Evolutionary conservation across 2,797 vertebrate genomes (phyloP).

Genomic region (Myiothlypis coronata): DNA sequence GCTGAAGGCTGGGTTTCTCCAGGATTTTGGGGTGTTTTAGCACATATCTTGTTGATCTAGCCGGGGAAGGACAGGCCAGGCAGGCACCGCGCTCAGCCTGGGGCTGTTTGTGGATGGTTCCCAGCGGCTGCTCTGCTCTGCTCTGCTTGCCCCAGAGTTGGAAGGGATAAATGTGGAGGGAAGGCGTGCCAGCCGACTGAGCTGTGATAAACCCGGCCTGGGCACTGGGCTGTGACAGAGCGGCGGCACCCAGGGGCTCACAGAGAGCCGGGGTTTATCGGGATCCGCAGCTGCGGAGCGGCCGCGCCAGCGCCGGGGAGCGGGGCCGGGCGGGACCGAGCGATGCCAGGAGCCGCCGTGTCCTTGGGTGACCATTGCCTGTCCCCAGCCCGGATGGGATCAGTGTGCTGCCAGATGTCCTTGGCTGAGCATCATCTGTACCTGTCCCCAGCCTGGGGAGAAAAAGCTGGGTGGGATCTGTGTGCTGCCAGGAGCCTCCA

Average conservation of each 20-base stretch:
- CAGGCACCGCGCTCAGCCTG: neutral
- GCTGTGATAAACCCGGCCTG: neutral
- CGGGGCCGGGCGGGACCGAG: neutral
- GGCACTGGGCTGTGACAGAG: neutral
- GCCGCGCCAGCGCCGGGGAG: neutral
- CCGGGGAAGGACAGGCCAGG: neutral
- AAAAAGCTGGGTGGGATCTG: neutral
- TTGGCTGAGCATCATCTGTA: too few relatives aligned
- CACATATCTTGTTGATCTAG: fast-evolving
- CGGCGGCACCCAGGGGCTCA: neutral
- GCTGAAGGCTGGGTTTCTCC: neutral
- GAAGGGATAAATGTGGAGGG: neutral
- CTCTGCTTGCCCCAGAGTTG: neutral
- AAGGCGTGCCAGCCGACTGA: neutral
- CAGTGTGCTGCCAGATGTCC: too few relatives aligned
- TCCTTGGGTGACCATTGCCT: neutral
- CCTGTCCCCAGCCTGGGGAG: too few relatives aligned
- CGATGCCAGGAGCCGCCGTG: fast-evolving
- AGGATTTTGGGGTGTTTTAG: neutral
- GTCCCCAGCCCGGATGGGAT: neutral
- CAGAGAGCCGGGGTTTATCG: neutral
- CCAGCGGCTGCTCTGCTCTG: neutral
- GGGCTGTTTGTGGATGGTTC: neutral
- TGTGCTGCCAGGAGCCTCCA: neutral
- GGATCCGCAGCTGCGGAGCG: neutral